Base-by-base conservation (phyloP, 2,888 invertebrate species). In the Polia nebulosa region DNA sequence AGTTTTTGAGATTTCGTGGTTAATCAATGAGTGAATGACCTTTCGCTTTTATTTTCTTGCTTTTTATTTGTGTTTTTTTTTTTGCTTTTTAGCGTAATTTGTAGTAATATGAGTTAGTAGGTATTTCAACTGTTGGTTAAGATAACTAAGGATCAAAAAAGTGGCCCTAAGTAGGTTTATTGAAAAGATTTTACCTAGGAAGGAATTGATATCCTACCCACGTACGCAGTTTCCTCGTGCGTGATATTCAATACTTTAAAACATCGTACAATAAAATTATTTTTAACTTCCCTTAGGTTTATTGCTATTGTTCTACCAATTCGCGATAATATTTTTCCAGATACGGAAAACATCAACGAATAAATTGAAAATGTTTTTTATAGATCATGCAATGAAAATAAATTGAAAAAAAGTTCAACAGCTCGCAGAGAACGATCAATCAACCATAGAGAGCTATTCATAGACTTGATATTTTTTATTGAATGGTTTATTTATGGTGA, bases 391-490 rank as follows among this genome's bases (percentile, higher is more conserved):
- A 57, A 49, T 53, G 25, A 61, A 65, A 53, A 52, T 53, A 70
- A 57, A n/a, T n/a, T n/a, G n/a, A n/a, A n/a, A 64, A 59, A 49
- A n/a, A 3, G n/a, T 52, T 44, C 44, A 36, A 34, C 34, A 53
- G 45, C 55, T 44, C 32, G 17, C 25, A 2, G 60, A 36, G 47
- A 49, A 32, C 67, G 47, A 60, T 61, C 53, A 51, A 76, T 75
- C 75, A 76, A 61, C 60, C 65, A 65, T 75, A 52, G 36, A 45
- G 36, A 47, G 56, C 47, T 61, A 65, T 75, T 58, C 52, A 65
- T 75, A 59, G 47, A 41, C 56, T 25, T 29, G 45, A 51, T 44
- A 47, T 55, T 56, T 56, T 69, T 55, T 49, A 57, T 70, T 59
- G 41, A 63, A 32, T 39, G 39, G 39, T 63, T 69, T 59, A 74